Conservation (phyloP, 2,888 invertebrate species). For the Diarsia mendica region DNA sequence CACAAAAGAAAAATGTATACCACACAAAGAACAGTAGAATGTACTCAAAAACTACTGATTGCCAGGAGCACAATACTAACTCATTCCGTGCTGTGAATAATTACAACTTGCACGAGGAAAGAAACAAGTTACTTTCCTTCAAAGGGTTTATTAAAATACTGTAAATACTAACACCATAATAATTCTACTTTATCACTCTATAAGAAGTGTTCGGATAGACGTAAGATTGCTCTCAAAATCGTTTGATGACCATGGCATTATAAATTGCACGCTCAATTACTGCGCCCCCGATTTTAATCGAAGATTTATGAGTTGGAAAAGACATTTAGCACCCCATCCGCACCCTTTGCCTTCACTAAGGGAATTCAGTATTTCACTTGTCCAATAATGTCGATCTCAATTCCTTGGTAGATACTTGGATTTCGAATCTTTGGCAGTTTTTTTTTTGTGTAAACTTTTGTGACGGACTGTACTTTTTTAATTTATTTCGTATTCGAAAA, state of each 20-base stretch:
- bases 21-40: constrained; percentile 39
- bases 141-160: constrained; percentile 35
- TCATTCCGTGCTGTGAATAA: constrained; percentile 55
- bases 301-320: constrained; percentile 77
- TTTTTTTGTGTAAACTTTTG: constrained; percentile 7
- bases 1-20: constrained; percentile 28
- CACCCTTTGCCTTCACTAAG: constrained; percentile 70
- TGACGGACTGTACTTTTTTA: constrained; percentile 31
- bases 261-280: constrained; percentile 73
- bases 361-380: constrained; percentile 72
- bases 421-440: constrained; percentile 21
- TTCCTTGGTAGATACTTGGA: constrained; percentile 36
- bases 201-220: constrained; percentile 6
- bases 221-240: constrained; percentile 32
- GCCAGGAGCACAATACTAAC: constrained; percentile 30
- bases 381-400: constrained; percentile 60
- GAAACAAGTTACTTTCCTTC: constrained; percentile 32
- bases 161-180: background rate
- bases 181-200: constrained; percentile 9
- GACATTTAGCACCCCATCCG: constrained; percentile 77
- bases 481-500: constrained; percentile 16
- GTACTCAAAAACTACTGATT: constrained; percentile 47
- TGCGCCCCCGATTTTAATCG: constrained; percentile 69
- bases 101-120: constrained; percentile 45
- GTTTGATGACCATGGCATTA: constrained; percentile 57